These are phyloP conservation scores for Gryllus longicercus DNA, from an alignment of 2,888 invertebrate species.

Conservation along the genomic window DNA sequence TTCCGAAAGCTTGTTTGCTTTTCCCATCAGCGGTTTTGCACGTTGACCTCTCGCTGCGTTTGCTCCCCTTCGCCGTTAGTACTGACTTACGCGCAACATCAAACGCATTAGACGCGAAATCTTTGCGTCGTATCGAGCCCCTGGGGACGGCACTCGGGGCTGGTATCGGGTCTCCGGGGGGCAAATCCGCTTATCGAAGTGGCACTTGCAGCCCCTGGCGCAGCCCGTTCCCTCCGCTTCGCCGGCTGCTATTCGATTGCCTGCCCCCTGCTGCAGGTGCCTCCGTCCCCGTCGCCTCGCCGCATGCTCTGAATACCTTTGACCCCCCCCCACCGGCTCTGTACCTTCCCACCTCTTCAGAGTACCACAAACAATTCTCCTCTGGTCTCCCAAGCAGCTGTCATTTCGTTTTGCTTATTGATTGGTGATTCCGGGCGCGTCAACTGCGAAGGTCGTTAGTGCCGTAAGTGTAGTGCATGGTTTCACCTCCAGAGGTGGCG, in stretches of 20 bases:
- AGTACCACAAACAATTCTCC: too few relatives aligned
- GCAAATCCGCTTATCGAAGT: background rate
- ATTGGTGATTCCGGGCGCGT: too few relatives aligned
- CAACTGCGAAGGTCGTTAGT: too few relatives aligned
- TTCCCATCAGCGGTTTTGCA: background rate
- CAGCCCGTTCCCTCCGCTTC: background rate
- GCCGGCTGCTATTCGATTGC: background rate
- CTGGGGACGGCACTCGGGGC: background rate
- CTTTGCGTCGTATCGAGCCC: background rate
- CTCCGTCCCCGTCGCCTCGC: background rate
- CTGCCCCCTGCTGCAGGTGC: background rate
- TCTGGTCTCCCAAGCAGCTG: too few relatives aligned
- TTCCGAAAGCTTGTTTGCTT: too few relatives aligned
- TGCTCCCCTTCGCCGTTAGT: background rate
- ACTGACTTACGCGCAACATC: background rate
- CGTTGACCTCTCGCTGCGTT: background rate
- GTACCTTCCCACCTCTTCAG: too few relatives aligned
- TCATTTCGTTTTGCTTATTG: too few relatives aligned
- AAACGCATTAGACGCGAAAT: conserved; percentile 2
- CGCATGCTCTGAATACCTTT: too few relatives aligned
- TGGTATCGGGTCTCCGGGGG: background rate
- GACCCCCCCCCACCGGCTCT: too few relatives aligned
- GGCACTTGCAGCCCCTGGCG: background rate
- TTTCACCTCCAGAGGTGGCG: too few relatives aligned
- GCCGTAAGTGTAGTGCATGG: too few relatives aligned